Percentiles rank a stretch among this genome's conserved stretches.
phyloP scores from a whole-genome alignment of 1,140 invertebrate species.

The Procambarus clarkii region DNA sequence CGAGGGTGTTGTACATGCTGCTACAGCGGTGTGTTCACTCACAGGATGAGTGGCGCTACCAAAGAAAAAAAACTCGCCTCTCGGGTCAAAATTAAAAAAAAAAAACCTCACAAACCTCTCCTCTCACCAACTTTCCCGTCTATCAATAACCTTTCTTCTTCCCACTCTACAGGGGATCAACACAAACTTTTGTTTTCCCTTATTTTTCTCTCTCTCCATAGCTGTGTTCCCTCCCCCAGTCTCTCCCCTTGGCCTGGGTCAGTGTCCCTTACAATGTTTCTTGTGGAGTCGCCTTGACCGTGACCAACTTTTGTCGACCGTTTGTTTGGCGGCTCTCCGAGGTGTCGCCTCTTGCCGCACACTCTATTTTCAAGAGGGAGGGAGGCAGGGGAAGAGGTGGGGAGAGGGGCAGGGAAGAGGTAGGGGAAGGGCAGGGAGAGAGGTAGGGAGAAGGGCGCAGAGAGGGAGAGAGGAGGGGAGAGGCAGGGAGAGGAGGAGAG shows the following conservation, averaged over 20 bases:
- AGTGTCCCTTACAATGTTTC: constrained; percentile 13
- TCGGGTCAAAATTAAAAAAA: too few relatives aligned
- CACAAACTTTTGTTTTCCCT: too few relatives aligned
- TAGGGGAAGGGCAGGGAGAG: background rate
- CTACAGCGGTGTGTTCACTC: too few relatives aligned
- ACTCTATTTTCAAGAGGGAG: background rate
- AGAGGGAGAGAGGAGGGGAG: background rate
- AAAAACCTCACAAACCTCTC: too few relatives aligned
- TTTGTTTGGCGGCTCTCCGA: constrained; percentile 32
- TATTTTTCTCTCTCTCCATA: background rate
- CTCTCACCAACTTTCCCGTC: background rate
- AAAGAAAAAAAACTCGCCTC: too few relatives aligned
- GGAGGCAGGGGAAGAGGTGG: background rate
- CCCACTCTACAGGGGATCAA: background rate
- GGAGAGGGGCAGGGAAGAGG: background rate
- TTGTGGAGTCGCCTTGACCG: constrained; percentile 48
- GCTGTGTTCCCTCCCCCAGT: background rate
- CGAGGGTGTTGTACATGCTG: too few relatives aligned
- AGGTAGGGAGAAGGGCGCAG: background rate
- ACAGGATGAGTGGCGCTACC: too few relatives aligned
- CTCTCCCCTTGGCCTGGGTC: constrained; percentile 10
- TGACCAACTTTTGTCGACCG: constrained; percentile 55
- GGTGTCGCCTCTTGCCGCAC: background rate
- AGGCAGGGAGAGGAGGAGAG: background rate
- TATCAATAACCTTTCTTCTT: too few relatives aligned